Base-by-base conservation (phyloP, 2,113 vertebrate genomes). In the Oostethus manadensis region DNA sequence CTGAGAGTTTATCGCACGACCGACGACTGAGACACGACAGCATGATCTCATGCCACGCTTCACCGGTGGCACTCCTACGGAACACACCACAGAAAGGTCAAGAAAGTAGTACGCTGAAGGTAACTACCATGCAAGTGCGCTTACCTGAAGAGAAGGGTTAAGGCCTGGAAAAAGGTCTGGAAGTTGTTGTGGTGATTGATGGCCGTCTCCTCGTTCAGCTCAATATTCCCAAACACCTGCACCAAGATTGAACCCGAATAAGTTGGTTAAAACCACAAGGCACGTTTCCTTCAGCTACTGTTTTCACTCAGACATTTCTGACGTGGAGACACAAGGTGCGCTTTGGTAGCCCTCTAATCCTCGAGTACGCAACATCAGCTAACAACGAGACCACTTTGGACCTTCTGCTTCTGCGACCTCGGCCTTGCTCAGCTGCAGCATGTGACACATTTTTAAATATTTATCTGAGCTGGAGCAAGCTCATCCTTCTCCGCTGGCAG, bases 41-140 rank as follows among this genome's bases (percentile, higher is more conserved):
- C 97, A 99, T 99, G 88, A 99, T 99, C 71, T 99, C 97, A 0
- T 99, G 97, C 97, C 97, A 99, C n/a, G 92, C 94, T 76, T 99
- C 97, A 3, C 97, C 97, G 0, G 97, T 99, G 46, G 96, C 96
- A 1, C 97, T 99, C 90, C 97, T 99, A 82, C 33, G 54, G 60
- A 13, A 70, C 40, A 56, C 45, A 8, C 35, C 35, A 29, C 47
- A 51, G 10, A 23, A 48, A 47, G 10, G n/a, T 21, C 8, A 35
- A 3, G 16, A 2, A 48, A 3, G 16, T 8, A 10, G 17, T 3
- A 42, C 38, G 13, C 13, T 23, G 8, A 60, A 63, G 10, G 15
- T 40, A 42, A 3, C 13, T 15, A 10, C 18, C 33, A 23, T 26
- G 6, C n/a, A 21, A 48, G 22, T 16, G 20, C 35, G 26, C 21